phyloP scores from a whole-genome alignment of 2,113 vertebrate species.

The Hippocampus barbouri region DNA sequence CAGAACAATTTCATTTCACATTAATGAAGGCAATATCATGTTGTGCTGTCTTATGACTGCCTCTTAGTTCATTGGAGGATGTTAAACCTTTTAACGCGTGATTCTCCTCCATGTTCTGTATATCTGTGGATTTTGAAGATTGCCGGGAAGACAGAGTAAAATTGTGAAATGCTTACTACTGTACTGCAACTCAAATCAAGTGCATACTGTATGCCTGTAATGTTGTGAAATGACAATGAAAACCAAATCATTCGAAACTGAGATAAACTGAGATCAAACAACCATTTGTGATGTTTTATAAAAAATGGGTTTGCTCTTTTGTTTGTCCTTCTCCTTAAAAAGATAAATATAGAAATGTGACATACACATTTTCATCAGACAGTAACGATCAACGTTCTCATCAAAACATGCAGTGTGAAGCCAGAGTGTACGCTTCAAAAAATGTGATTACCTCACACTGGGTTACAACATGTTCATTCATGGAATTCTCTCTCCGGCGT shows the following conservation, averaged over 20 bases:
- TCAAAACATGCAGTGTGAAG: conserved; percentile 1
- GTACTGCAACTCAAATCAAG: no score
- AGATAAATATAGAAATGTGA: not conserved
- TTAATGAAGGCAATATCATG: not conserved
- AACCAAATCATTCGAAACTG: no score
- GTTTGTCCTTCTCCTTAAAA: not conserved
- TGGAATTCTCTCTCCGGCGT: not conserved
- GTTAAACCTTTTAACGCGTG: not conserved
- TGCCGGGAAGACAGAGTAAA: no score
- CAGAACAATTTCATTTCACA: no score
- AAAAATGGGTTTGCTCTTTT: not conserved
- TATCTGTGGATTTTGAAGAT: not conserved
- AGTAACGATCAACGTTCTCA: not conserved
- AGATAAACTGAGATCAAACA: no score
- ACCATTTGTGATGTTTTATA: no score
- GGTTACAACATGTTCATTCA: conserved; percentile 7
- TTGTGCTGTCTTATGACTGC: not conserved
- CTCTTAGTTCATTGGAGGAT: not conserved
- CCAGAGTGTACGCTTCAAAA: not conserved
- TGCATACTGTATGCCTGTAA: no score
- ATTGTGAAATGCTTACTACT: no score
- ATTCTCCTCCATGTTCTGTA: not conserved
- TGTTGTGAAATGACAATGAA: no score
- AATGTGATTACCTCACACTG: conserved; percentile 1
- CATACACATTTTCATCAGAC: not conserved